Evolutionary conservation across 2,888 invertebrate genomes (phyloP), one percentile per base, ranked within the genome.

Genomic region (Rhimphoctona megacephalus): DNA sequence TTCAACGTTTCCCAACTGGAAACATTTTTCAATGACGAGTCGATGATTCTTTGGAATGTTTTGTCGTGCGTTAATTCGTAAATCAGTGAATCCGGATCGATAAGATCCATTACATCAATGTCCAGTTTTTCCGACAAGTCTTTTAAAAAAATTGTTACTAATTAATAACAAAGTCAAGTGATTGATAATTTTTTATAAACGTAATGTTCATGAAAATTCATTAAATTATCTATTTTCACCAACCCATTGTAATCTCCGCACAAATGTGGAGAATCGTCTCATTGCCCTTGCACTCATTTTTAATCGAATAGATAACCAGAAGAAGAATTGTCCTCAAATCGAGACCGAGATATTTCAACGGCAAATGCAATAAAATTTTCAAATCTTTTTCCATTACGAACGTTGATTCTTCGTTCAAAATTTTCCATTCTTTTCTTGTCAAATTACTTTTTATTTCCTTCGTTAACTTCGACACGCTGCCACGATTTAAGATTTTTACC

Each of bases 201-300:
- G 9, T 25, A 33, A 30, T 61, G 64, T 19, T 36, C 5, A 54
- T 14, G 30, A 19, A 30, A 49, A 30, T 61, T 9, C 30, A 30
- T 17, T 30, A 17, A 61, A 30, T 33, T 30, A 33, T 69, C 14
- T 19, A 33, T 14, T 46, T 25, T 77, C 25, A 77, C 70, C 74
- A 90, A 93, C 92, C 93, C 86, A 87, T 86, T 43, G 92, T 90
- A 76, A 93, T 89, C 61, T 84, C 78, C 7, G 88, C 81, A 66
- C 91, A 90, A 33, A 90, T 82, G 0, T 81, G 49, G 0, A 54
- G 78, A 43, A 92, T 81, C 57, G 80, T 74, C 17, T 74, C 8
- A 19, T 69, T 80, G 30, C 74, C 9, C 6, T 61, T 67, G 61
- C 85, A 89, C 88, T 93, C 92, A 83, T 87, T 90, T 39, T 86